Conservation (phyloP, 2,113 vertebrate species). For the Saccopteryx leptura region DNA sequence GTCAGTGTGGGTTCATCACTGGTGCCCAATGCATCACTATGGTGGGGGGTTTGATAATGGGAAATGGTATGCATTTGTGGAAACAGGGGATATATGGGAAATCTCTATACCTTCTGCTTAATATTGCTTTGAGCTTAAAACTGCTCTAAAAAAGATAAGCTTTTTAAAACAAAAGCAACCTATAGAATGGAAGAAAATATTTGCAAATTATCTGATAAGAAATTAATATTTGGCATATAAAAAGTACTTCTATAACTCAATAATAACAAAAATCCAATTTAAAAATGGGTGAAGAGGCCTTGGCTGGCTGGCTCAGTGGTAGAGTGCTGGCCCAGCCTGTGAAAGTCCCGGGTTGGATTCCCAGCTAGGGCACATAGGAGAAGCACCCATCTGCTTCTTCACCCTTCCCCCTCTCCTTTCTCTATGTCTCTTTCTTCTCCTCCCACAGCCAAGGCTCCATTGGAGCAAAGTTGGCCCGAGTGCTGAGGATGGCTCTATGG, state of each 20-base stretch:
- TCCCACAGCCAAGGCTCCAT: no score
- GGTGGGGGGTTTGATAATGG: neutral
- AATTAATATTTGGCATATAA: neutral
- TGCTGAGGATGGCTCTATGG: no score
- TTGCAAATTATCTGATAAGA: neutral
- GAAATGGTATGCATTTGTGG: neutral
- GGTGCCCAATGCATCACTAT: neutral
- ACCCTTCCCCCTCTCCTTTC: no score
- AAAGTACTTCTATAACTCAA: neutral
- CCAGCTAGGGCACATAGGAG: no score
- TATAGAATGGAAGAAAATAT: neutral
- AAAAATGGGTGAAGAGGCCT: neutral
- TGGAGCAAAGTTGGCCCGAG: no score
- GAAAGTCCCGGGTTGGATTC: no score
- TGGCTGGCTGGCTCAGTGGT: no score
- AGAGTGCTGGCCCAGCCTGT: no score
- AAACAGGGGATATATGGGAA: neutral
- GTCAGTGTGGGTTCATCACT: neutral
- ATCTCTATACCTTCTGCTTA: neutral
- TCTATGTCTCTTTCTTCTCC: no score
- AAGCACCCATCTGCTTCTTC: no score
- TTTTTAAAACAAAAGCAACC: neutral
- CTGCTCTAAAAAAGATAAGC: neutral
- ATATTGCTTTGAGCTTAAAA: constrained; percentile 1
- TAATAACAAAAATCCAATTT: neutral